Evolutionary conservation across 1,140 invertebrate genomes (phyloP), one percentile per base, ranked within the genome.

Genomic region (Probaryconus sp.): DNA sequence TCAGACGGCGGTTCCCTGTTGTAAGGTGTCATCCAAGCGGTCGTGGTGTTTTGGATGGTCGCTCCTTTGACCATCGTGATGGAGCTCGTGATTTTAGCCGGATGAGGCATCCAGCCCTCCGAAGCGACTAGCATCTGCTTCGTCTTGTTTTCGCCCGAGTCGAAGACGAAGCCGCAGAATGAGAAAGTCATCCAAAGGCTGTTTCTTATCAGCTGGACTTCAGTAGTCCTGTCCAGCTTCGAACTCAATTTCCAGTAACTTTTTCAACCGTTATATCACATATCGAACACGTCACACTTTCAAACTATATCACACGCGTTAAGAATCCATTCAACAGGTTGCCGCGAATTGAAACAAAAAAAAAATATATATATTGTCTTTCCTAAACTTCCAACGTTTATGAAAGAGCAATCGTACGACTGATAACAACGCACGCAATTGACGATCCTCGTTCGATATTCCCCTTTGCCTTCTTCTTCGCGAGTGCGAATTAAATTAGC

Each of bases 161-260:
- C 77, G 75, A 85, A 85, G 75, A 85, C 78, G 72, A 85, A 83
- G 50, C 84, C 83, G 55, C 84, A 84, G 38, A 85, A 84, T 78
- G 83, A 77, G 77, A 85, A 85, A 80, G 83, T 84, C 84, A 85
- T 85, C 77, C 83, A 83, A 81, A 69, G 48, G 30, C 48, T 53
- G 53, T 37, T 28, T 35, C 33, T 43, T 37, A 33, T 43, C 6
- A 42, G 48, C 20, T 47, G 24, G 18, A 50, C 56, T 48, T 3
- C 24, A 45, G 1, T 35, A 26, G n/a, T 5, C 0, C 14, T 45
- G 40, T 70, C 28, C 35, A 55, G 16, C 13, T 60, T 50, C 21
- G 21, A 4, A 24, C 3, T 24, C n/a, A 24, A 24, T 24, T 70
- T 43, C 63, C 51, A 61, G 50, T 11, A 35, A n/a, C 26, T n/a